These are phyloP conservation scores for Metellina segmentata DNA, from an alignment of 2,888 invertebrate genomes.

Conservation along the genomic window DNA sequence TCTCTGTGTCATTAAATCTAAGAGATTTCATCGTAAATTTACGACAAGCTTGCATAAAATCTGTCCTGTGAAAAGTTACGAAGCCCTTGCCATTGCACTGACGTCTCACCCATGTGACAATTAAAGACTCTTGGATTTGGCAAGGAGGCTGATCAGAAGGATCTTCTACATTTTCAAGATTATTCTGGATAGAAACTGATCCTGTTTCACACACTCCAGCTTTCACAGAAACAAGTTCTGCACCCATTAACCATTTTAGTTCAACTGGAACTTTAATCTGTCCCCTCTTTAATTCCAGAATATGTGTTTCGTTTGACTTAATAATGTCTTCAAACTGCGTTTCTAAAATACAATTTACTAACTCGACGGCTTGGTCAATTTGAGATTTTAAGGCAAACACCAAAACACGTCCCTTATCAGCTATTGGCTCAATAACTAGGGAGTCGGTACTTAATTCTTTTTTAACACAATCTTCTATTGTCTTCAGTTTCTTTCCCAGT, in stretches of 20 bases:
- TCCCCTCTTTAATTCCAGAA: constrained; percentile 48
- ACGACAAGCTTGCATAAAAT: constrained; percentile 45
- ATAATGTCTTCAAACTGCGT: constrained; percentile 34
- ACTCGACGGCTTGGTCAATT: constrained; percentile 18
- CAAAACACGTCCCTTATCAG: constrained; percentile 54
- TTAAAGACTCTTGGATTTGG: constrained; percentile 36
- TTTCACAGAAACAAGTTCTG: constrained; percentile 36
- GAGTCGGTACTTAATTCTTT: constrained; percentile 24
- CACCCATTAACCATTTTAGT: constrained; percentile 59
- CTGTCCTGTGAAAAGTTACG: background rate
- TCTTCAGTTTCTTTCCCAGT: constrained; percentile 42
- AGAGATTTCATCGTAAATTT: constrained; percentile 16
- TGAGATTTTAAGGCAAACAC: constrained; percentile 44
- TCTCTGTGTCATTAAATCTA: constrained; percentile 15
- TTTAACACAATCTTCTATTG: constrained; percentile 56
- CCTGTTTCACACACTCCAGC: background rate
- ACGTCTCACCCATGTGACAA: constrained; percentile 58
- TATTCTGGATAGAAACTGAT: background rate
- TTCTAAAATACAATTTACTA: constrained; percentile 45
- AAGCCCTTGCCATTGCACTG: background rate
- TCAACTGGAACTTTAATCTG: constrained; percentile 42
- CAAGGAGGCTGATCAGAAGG: constrained; percentile 7
- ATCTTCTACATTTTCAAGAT: constrained; percentile 12
- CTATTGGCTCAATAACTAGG: constrained; percentile 59
- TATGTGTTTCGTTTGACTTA: constrained; percentile 42